A percentile compares a stretch with the other conserved stretches of the same genome.
phyloP scores from a whole-genome alignment of 2,113 vertebrate species.

The Hemichromis elongatus region DNA sequence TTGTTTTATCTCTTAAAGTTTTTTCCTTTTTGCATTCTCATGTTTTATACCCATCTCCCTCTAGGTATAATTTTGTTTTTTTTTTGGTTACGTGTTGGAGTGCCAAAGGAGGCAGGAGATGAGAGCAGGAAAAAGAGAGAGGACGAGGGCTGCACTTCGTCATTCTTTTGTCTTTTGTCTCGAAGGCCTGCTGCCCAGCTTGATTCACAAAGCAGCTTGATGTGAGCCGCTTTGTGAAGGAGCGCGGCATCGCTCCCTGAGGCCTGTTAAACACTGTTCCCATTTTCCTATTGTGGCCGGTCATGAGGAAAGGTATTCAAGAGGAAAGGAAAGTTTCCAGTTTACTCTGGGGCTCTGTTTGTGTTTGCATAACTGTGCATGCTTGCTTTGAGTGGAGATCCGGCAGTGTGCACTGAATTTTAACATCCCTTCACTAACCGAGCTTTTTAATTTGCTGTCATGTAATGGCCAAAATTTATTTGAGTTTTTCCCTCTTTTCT shows the following conservation, averaged over 20 bases:
- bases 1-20: background rate
- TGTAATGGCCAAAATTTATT: background rate
- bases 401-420: constrained; percentile 8
- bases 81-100: background rate
- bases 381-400: constrained; percentile 6
- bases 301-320: constrained; percentile 31
- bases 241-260: constrained; percentile 15
- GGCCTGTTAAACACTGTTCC: constrained; percentile 35
- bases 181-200: constrained; percentile 4
- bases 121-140: background rate
- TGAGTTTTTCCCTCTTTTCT: background rate
- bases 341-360: constrained; percentile 28
- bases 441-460: background rate
- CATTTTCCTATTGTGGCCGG: background rate
- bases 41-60: background rate
- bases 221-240: constrained; percentile 42
- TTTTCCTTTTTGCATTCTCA: background rate
- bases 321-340: constrained; percentile 11
- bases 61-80: background rate
- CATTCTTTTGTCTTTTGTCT: constrained; percentile 34
- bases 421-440: background rate
- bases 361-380: constrained; percentile 36
- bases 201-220: constrained; percentile 26
- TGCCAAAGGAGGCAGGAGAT: background rate
- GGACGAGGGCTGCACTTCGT: constrained; percentile 33